phyloP scores from a whole-genome alignment of 92 coral and sea anemone genomes.

The Porites lobata region DNA sequence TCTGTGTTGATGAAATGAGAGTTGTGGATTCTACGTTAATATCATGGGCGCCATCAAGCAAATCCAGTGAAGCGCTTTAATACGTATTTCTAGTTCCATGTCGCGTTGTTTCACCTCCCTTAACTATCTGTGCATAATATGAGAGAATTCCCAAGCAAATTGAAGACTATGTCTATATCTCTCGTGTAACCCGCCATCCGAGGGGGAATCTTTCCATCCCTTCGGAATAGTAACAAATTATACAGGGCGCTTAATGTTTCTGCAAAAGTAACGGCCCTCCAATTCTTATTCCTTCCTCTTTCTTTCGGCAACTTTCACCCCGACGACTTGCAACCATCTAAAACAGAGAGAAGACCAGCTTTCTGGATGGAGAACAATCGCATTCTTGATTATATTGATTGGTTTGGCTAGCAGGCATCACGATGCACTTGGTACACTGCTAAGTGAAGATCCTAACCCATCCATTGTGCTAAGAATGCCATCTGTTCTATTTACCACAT shows the following conservation, averaged over 20 bases:
- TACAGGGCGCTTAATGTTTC: neutral
- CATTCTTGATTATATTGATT: conserved; percentile 9
- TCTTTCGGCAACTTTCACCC: neutral
- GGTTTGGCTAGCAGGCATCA: neutral
- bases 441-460: conserved; percentile 39
- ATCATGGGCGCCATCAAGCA: neutral
- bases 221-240: neutral
- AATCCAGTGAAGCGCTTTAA: conserved; percentile 1
- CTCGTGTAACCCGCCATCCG: neutral
- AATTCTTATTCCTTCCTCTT: neutral
- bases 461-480: conserved; percentile 30
- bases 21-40: neutral
- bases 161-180: neutral
- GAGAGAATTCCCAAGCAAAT: neutral
- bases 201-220: neutral
- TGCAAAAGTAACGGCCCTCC: neutral
- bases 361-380: neutral
- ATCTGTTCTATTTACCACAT: conserved; percentile 36
- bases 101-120: conserved; percentile 1
- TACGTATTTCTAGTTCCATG: neutral
- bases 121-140: neutral
- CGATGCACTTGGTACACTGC: conserved; percentile 35
- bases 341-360: neutral
- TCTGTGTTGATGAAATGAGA: conserved; percentile 28
- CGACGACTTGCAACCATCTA: neutral